Base-by-base conservation (phyloP, 1,140 invertebrate species). In the Drosophila gunungcola region DNA sequence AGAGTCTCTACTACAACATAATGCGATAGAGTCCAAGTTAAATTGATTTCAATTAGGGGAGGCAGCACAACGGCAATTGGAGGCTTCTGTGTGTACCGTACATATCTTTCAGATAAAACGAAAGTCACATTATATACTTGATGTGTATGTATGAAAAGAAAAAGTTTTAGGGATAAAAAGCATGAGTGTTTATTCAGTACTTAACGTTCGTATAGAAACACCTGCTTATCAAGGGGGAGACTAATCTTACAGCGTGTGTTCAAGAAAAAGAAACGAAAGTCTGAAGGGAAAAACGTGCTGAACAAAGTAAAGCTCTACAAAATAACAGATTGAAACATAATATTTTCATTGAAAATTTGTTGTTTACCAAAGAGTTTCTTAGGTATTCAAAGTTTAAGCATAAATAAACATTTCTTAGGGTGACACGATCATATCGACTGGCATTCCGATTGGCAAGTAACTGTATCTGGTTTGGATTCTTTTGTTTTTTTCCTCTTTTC, bases 1-100 rank as follows among this genome's bases (percentile, higher is more conserved):
- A 63, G 34, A 39, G 39, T 73, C 53, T 21, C 45, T 38, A 52
- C 49, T 3, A 29, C 34, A 75, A 38, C 61, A 61, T 57, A 69
- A 73, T 67, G 60, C 57, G 16, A 70, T 86, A 68, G 70, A 72
- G 52, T 48, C 68, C 51, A 41, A 68, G 69, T 79, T 88, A 88
- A 89, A 88, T 88, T 89, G 83, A 80, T 73, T 89, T 88, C 80
- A 86, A 86, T 86, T 86, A 81, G 63, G 52, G 16, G 29, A 21
- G 39, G 34, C 41, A 46, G 55, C 64, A 27, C 27, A 41, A 52
- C 48, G 27, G 29, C 62, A 81, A 77, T 70, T 73, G 43, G 13
- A 67, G 72, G 27, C 39, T 27, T 46, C 45, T 41, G 43, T 49
- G 46, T 67, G 21, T 13, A 32, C 29, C 21, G 43, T 4, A 34